A percentile compares a stretch with the other conserved stretches of the same genome.
Conservation (phyloP, 2,888 invertebrate genomes). For the Nephrotoma flavescens region DNA sequence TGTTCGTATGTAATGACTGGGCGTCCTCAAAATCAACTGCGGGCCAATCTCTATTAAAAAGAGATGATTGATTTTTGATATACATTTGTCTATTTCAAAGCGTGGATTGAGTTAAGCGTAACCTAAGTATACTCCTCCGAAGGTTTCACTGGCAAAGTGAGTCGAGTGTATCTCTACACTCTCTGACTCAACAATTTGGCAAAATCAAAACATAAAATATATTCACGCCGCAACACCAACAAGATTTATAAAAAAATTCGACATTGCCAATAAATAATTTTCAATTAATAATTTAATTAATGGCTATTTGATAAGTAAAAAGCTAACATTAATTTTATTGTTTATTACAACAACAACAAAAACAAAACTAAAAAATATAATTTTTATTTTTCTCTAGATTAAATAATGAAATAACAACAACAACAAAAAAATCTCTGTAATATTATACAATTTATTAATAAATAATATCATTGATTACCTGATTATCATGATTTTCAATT, state of each 20-base stretch:
- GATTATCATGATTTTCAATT: not conserved
- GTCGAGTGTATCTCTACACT: no score
- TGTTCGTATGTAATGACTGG: no score
- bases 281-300: not conserved
- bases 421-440: not conserved
- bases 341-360: not conserved
- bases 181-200: no score
- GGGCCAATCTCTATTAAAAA: no score
- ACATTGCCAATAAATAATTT: not conserved
- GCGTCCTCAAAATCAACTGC: no score
- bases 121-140: no score
- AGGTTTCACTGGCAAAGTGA: no score
- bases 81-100: no score
- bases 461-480: not conserved
- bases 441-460: not conserved
- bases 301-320: not conserved
- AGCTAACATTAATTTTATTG: not conserved
- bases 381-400: not conserved
- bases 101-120: no score
- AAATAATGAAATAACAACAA: not conserved
- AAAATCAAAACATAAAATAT: no score
- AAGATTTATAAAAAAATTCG: not conserved
- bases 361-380: not conserved
- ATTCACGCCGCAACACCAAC: no score
- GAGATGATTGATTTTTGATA: no score